Percentiles rank a stretch among this genome's conserved stretches.
Conservation (phyloP, 2,888 invertebrate genomes). For the Phyllotreta cruciferae region DNA sequence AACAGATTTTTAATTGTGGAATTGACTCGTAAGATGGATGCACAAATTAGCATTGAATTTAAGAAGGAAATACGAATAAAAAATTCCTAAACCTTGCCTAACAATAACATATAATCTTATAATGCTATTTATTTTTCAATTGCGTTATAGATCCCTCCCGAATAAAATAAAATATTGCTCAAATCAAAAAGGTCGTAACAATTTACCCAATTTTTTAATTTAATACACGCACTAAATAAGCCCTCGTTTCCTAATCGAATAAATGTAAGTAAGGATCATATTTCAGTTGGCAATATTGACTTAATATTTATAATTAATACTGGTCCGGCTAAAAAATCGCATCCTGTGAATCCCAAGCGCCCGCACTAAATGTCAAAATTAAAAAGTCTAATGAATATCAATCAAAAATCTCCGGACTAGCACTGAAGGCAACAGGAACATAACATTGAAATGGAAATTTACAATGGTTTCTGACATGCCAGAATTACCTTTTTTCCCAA, state of each 20-base stretch:
- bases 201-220: not conserved
- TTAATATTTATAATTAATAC: too few species aligned
- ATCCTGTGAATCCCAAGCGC: not conserved
- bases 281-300: too few species aligned
- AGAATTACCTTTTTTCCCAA: constrained; percentile 57
- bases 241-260: too few species aligned
- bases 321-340: not conserved
- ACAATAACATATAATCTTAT: not conserved
- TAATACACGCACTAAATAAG: too few species aligned
- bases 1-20: too few species aligned
- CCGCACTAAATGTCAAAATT: constrained; percentile 22
- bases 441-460: constrained; percentile 34
- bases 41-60: too few species aligned
- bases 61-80: too few species aligned
- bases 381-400: constrained; percentile 6
- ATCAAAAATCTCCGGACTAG: constrained; percentile 5
- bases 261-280: too few species aligned
- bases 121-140: not conserved
- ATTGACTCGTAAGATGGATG: too few species aligned
- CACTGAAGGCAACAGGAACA: constrained; percentile 11
- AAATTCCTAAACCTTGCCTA: too few species aligned
- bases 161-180: constrained; percentile 1
- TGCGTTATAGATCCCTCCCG: not conserved
- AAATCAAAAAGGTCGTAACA: constrained; percentile 6
- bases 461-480: constrained; percentile 44